Base-by-base conservation (phyloP, 2,888 invertebrate genomes). In the Ophraella communa region DNA sequence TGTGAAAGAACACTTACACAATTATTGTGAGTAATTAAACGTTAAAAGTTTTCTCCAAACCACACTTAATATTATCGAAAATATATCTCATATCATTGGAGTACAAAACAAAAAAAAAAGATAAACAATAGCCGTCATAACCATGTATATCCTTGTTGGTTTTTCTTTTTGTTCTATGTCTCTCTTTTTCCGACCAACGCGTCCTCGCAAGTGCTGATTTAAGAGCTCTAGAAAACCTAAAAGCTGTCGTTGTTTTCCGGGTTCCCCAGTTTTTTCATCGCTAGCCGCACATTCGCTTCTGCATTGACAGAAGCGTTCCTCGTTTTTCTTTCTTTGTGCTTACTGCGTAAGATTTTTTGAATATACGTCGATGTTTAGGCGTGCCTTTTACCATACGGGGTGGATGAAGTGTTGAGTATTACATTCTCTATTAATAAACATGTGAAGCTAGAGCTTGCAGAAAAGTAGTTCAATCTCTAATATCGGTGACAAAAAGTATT, bases 201-300 rank as follows among this genome's bases (percentile, higher is more conserved):
- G n/a, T 23, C 21, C n/a, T 47, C 23, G 20, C 21, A 62, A 62
- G 53, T 54, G 62, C 65, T 67, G 65, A 66, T 68, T 67, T 64
- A 63, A 71, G 63, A 66, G 71, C 68, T 65, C 69, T 69, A 66
- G 62, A 66, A 23, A 54, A 64, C 62, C 67, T 69, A 64, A 67
- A 67, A 65, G 67, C 67, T 58, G 47, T 59, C 68, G 58, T 64
- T 69, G 69, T 68, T 68, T 56, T 66, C 65, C 60, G 58, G 64
- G 66, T 66, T 59, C 62, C 65, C 59, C 55, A 62, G 60, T 58
- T 65, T 71, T 71, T 69, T 63, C 47, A 66, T 49, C 56, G 44
- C 51, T 62, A 69, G 65, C 67, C 69, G 58, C 69, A 68, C 64
- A 64, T 66, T 64, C 47, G 21, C 47, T 23, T 3, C 47, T 21